Evolutionary conservation across 1,140 invertebrate genomes (phyloP), one percentile per base, ranked within the genome.

Genomic region (Bacillus rossius): DNA sequence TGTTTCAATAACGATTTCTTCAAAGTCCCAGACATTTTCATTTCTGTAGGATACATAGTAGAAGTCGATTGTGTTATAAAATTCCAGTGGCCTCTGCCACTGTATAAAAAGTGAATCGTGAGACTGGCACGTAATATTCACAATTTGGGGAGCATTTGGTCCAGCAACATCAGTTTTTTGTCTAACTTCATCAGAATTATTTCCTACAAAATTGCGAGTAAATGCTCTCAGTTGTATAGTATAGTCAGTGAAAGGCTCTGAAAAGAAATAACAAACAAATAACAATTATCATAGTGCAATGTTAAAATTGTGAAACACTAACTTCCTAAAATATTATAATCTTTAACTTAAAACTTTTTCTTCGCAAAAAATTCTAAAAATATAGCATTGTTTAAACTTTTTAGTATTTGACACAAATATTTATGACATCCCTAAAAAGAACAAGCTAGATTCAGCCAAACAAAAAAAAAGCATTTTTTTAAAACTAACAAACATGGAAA

Each of bases 211-310:
- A 68, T 84, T 84, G 67, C 75, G 77, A 8, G 86, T 88, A 65
- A 81, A 84, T 14, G 91, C 91, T 67, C 90, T 88, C 8, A 94
- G 85, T 83, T 85, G 92, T 62, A 96, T 84, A 71, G 87, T 88
- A 72, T 94, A 94, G 43, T 89, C 81, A 2, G 88, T 91, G 68
- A 84, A 86, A 19, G 92, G 86, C 67, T 84, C 89, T 92, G 74
- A 56, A 82, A 55, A 49, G 62, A 57, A 57, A 63, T 63, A 63
- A 62, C 64, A 54, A 45, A 38, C 53, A 63, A 25, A 45, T 29
- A 52, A 49, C 26, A 3, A 8, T 7, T 4, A 8, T 4, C 7
- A 45, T 4, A 45, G 3, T 7, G 16, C 16, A 16, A 8, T 4
- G 8, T 45, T 4, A 45, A 8, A 45, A 22, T 13, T 8, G 16